Evolutionary conservation across 1,140 invertebrate species (phyloP).

Genomic region (Drosophila obscura): DNA sequence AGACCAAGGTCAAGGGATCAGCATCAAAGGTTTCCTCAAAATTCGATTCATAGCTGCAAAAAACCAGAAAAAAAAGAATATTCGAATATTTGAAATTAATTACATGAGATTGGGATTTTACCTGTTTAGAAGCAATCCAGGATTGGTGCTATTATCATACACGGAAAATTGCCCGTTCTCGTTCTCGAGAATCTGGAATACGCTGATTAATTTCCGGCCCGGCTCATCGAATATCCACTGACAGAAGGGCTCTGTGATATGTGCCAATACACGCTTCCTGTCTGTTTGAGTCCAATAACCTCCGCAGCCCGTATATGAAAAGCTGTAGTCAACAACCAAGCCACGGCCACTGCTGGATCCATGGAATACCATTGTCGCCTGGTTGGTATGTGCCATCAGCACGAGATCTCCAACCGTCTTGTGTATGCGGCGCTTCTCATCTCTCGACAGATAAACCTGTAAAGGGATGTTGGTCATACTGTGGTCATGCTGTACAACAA

Average conservation of each 20-base stretch:
- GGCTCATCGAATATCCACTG: slow-evolving; percentile 88
- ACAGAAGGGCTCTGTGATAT: slow-evolving; percentile 83
- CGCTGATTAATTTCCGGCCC: slow-evolving; percentile 30
- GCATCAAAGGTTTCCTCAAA: slow-evolving; percentile 20
- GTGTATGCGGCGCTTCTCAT: slow-evolving; percentile 42
- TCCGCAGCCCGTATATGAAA: slow-evolving; percentile 86
- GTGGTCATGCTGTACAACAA: not conserved
- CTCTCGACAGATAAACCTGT: slow-evolving; percentile 52
- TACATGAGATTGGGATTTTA: not conserved
- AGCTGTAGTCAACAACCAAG: slow-evolving; percentile 85
- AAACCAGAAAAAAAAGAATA: not conserved
- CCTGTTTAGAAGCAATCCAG: slow-evolving; percentile 16
- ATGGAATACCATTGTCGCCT: slow-evolving; percentile 88
- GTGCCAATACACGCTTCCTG: rapidly evolving
- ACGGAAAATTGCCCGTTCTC: not conserved
- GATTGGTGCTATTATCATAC: slow-evolving; percentile 44
- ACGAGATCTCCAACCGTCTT: slow-evolving; percentile 23
- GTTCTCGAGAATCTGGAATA: rapidly evolving
- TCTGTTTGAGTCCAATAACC: slow-evolving; percentile 86
- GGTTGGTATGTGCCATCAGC: slow-evolving; percentile 88
- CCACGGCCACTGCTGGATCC: slow-evolving; percentile 85
- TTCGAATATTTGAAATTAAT: too few species aligned
- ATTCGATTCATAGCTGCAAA: not conserved
- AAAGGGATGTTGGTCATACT: too few species aligned
- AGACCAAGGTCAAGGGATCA: slow-evolving; percentile 39